Conservation (phyloP, 2,888 invertebrate species). For the Theretra japonica region DNA sequence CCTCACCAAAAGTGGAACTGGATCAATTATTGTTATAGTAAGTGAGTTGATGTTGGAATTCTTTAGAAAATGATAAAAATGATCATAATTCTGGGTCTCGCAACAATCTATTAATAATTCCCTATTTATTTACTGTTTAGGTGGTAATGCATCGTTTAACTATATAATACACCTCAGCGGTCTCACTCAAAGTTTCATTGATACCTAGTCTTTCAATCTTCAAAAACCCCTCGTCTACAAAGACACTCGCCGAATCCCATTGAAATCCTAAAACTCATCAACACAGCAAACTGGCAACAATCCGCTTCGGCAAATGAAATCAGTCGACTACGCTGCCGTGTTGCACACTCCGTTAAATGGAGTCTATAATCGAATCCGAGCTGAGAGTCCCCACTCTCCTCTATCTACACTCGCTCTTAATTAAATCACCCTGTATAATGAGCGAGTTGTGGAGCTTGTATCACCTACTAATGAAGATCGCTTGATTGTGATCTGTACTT, state of each 20-base stretch:
- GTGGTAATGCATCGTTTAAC: too few relatives aligned
- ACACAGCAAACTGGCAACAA: not conserved
- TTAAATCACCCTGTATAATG: slow-evolving; percentile 9
- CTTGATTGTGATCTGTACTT: not conserved
- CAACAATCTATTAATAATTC: too few relatives aligned
- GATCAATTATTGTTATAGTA: too few relatives aligned
- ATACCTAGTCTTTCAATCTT: too few relatives aligned
- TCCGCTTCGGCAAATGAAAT: not conserved
- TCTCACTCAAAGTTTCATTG: not conserved
- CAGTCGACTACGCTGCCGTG: not conserved
- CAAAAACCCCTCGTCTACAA: not conserved
- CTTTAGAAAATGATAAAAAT: too few relatives aligned
- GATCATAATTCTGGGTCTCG: too few relatives aligned
- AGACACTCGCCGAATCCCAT: not conserved
- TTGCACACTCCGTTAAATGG: slow-evolving; percentile 38
- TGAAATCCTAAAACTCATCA: not conserved
- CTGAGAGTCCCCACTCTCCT: slow-evolving; percentile 32
- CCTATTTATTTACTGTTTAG: too few relatives aligned
- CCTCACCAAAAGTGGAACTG: too few relatives aligned
- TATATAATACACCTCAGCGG: not conserved
- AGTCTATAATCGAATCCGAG: slow-evolving; percentile 43
- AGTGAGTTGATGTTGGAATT: too few relatives aligned
- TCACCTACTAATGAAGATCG: not conserved
- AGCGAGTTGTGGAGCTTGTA: not conserved
- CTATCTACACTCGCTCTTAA: slow-evolving; percentile 6